Conservation (phyloP, 2,797 vertebrate genomes). For the Darevskia mixta region DNA sequence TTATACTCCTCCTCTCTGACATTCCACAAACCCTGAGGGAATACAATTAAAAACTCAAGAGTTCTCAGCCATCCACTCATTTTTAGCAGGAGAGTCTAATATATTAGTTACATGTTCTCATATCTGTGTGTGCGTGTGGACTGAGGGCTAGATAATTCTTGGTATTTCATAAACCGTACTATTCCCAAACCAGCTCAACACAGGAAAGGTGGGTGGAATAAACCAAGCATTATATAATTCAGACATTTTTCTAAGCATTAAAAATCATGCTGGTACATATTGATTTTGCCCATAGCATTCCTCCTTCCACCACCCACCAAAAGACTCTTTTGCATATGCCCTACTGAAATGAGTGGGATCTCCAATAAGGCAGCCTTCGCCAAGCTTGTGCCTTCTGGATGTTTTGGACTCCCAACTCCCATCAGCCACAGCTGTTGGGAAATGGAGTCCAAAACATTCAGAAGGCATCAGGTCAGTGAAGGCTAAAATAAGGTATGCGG, state of each 20-base stretch:
- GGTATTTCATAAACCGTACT: background rate
- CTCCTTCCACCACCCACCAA: background rate
- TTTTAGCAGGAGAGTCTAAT: constrained; percentile 1
- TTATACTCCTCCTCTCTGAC: background rate
- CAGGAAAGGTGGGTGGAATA: background rate
- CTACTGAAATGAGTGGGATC: too few relatives aligned
- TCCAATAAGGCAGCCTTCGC: too few relatives aligned
- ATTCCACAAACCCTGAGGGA: constrained; percentile 20
- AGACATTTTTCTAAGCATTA: background rate
- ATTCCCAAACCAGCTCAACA: background rate
- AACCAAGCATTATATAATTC: background rate
- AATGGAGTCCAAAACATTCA: too few relatives aligned
- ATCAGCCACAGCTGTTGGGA: too few relatives aligned
- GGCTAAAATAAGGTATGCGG: background rate
- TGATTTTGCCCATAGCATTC: too few relatives aligned
- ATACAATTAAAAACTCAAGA: constrained; percentile 14
- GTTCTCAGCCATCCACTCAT: background rate
- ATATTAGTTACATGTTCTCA: constrained; percentile 21
- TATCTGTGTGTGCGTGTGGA: background rate
- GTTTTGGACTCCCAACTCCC: too few relatives aligned
- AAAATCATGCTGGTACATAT: background rate
- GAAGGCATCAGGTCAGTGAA: too few relatives aligned
- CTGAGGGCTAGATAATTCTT: constrained; percentile 6
- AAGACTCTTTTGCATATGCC: too few relatives aligned
- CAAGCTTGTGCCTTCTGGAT: too few relatives aligned